A percentile compares a stretch with the other conserved stretches of the same genome.
Evolutionary conservation across 2,113 vertebrate species (phyloP).

Genomic region (Clarias macrocephalus): DNA sequence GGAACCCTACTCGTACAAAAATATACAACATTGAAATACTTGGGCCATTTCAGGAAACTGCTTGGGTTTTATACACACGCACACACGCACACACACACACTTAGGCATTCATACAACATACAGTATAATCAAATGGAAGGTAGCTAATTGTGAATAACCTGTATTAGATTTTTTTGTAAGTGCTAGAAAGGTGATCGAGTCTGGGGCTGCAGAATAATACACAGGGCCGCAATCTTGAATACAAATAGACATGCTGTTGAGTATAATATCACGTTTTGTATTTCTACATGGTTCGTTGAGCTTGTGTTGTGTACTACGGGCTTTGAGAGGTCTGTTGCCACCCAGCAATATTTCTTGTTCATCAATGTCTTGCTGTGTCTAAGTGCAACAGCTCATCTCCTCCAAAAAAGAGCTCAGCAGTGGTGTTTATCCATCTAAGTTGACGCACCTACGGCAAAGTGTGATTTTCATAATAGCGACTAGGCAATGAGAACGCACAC

Average conservation of each 20-base stretch:
- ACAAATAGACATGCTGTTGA: not conserved
- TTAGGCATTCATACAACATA: not conserved
- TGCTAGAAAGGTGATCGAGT: not conserved
- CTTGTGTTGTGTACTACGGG: not conserved
- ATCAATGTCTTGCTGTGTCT: not conserved
- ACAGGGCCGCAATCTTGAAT: not conserved
- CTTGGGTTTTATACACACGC: not conserved
- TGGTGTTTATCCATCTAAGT: constrained; percentile 1
- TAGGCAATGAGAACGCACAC: not conserved
- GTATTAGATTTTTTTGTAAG: not conserved
- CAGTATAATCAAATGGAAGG: not conserved
- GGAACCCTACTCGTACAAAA: not conserved
- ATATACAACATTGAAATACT: not conserved
- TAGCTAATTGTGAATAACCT: not conserved
- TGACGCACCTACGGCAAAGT: constrained; percentile 2
- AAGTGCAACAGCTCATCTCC: not conserved
- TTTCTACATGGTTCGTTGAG: not conserved
- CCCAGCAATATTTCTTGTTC: constrained; percentile 6
- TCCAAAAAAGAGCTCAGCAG: not conserved
- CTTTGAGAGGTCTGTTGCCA: not conserved
- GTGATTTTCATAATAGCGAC: constrained; percentile 15
- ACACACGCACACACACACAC: not conserved
- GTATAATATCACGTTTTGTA: not conserved
- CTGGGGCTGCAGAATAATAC: not conserved
- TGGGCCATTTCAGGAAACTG: not conserved